These are phyloP conservation scores for Corythaeola cristata DNA, from an alignment of 2,113 vertebrate genomes.

Conservation along the genomic window DNA sequence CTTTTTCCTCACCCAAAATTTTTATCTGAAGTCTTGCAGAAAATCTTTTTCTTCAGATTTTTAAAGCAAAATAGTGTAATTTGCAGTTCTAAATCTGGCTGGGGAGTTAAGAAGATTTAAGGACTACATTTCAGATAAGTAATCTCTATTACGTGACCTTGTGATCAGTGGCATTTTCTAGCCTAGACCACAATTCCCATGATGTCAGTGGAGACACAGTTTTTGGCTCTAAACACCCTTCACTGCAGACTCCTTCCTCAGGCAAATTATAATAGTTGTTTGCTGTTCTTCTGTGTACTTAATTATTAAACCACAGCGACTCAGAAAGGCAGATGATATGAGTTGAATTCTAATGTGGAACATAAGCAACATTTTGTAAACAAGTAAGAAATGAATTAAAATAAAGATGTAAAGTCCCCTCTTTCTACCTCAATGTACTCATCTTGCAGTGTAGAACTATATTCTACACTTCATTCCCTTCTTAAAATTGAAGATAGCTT, in stretches of 20 bases:
- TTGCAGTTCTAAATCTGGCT: background rate
- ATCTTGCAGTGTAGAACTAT: background rate
- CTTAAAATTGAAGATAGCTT: background rate
- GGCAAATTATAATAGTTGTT: background rate
- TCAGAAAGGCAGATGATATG: background rate
- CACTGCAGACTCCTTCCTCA: background rate
- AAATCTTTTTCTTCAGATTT: background rate
- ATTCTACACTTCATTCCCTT: background rate
- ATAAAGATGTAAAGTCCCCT: background rate
- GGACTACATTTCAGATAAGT: background rate
- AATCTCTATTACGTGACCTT: background rate
- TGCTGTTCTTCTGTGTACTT: background rate
- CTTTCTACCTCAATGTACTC: background rate
- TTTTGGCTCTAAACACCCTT: background rate
- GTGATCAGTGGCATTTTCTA: background rate
- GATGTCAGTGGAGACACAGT: background rate
- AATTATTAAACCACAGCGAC: background rate
- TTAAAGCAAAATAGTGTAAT: conserved; percentile 21
- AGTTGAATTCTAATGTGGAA: background rate
- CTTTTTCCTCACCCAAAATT: background rate
- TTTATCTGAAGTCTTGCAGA: conserved; percentile 8
- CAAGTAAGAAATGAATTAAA: background rate
- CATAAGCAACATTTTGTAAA: background rate
- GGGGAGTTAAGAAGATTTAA: conserved; percentile 14
- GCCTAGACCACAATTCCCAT: background rate